A percentile compares a stretch with the other conserved stretches of the same genome.
phyloP scores from a whole-genome alignment of 1,140 invertebrate genomes.

The Maconellicoccus hirsutus region DNA sequence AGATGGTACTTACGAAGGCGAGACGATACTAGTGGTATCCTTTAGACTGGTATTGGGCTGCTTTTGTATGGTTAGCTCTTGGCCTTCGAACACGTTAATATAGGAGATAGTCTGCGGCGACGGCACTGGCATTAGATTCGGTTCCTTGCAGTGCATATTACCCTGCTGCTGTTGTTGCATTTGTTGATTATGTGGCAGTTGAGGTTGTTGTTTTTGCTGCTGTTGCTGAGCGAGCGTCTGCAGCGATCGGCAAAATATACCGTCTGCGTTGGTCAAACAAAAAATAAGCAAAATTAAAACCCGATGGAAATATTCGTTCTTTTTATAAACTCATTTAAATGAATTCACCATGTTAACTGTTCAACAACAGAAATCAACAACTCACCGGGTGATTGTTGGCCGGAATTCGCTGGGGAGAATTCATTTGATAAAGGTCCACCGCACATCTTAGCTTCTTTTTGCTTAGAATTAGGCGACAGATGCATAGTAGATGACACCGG shows the following conservation, averaged over 20 bases:
- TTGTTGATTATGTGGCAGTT: slow-evolving; percentile 25
- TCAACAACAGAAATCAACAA: too few species aligned
- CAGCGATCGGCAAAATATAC: slow-evolving; percentile 66
- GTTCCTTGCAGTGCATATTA: slow-evolving; percentile 48
- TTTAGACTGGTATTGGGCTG: slow-evolving; percentile 86
- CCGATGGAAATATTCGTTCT: not conserved
- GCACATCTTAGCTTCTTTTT: slow-evolving; percentile 35
- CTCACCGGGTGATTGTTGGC: slow-evolving; percentile 38
- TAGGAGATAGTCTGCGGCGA: slow-evolving; percentile 93
- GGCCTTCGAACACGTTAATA: slow-evolving; percentile 88
- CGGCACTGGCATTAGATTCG: slow-evolving; percentile 88
- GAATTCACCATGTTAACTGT: too few species aligned
- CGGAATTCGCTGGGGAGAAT: slow-evolving; percentile 34
- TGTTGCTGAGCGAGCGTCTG: slow-evolving; percentile 49
- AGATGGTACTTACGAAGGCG: slow-evolving; percentile 44
- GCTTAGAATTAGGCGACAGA: slow-evolving; percentile 32
- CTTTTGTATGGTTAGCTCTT: slow-evolving; percentile 92
- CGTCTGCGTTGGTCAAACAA: slow-evolving; percentile 44
- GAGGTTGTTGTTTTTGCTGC: slow-evolving; percentile 40
- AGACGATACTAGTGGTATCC: slow-evolving; percentile 46
- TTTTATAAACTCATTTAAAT: too few species aligned
- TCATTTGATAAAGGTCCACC: slow-evolving; percentile 30
- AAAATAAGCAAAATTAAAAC: not conserved
- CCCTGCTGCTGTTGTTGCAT: slow-evolving; percentile 25
- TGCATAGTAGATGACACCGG: slow-evolving; percentile 42